A percentile compares a stretch with the other conserved stretches of the same genome.
These are phyloP conservation scores for Hypomecis atomaria DNA, from an alignment of 2,888 invertebrate species.

Conservation along the genomic window DNA sequence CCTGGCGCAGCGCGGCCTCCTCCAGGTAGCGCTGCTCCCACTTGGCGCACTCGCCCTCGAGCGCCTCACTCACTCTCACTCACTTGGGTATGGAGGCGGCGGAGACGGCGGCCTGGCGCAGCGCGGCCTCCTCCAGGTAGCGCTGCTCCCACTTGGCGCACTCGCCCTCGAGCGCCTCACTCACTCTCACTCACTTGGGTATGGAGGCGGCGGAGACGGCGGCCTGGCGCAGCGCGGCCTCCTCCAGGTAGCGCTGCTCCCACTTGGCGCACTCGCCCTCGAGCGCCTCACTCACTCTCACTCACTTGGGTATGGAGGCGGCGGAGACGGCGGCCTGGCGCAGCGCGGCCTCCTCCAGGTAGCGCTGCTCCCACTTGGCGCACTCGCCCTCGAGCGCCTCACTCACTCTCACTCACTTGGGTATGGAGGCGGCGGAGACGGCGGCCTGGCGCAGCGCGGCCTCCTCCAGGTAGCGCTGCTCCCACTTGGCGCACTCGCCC, in stretches of 20 bases:
- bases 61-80: conserved; percentile 59
- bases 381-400: conserved; percentile 90
- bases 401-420: conserved; percentile 79
- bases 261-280: conserved; percentile 93
- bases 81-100: conserved; percentile 91
- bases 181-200: conserved; percentile 82
- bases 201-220: conserved; percentile 92
- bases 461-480: conserved; percentile 93
- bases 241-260: conserved; percentile 94
- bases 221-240: conserved; percentile 91
- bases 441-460: conserved; percentile 91
- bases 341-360: conserved; percentile 91
- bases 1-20: conserved; percentile 91
- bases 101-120: conserved; percentile 92
- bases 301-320: conserved; percentile 89
- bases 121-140: conserved; percentile 91
- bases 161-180: conserved; percentile 88
- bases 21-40: conserved; percentile 94
- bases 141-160: conserved; percentile 94
- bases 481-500: conserved; percentile 93
- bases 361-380: conserved; percentile 94
- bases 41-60: conserved; percentile 92
- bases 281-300: conserved; percentile 64
- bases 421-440: conserved; percentile 91
- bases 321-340: conserved; percentile 93